Conservation (phyloP, 2,797 vertebrate genomes). For the Schizopygopsis pylzovi region DNA sequence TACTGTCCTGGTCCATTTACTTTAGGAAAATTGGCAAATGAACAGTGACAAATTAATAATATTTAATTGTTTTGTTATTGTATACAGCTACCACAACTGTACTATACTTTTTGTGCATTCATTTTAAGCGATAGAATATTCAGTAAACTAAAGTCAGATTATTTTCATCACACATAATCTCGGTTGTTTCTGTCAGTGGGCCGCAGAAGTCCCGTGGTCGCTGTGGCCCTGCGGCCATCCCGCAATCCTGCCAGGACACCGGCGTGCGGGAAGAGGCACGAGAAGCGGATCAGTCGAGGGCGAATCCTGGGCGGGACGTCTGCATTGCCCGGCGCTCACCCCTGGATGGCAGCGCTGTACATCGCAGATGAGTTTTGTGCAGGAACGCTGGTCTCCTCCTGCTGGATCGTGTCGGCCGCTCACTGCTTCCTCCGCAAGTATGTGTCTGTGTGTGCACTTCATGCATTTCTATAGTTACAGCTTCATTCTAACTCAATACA, state of each 20-base stretch:
- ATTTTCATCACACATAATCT: background rate
- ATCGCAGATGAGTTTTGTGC: slow-evolving; percentile 85
- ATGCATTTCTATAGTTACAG: background rate
- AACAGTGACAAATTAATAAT: background rate
- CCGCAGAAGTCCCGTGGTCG: background rate
- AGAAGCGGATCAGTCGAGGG: slow-evolving; percentile 81
- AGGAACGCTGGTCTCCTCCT: slow-evolving; percentile 88
- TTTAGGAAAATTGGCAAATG: background rate
- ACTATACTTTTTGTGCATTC: background rate
- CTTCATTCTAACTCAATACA: background rate
- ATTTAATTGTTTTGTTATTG: background rate
- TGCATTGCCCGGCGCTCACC: slow-evolving; percentile 87
- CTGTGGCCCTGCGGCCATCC: background rate
- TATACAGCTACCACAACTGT: background rate
- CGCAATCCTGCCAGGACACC: slow-evolving; percentile 30
- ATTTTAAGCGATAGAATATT: background rate
- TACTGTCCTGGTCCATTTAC: background rate
- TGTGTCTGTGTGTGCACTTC: slow-evolving; percentile 25
- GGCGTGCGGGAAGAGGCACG: slow-evolving; percentile 85
- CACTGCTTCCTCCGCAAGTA: slow-evolving; percentile 94
- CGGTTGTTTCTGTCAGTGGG: background rate
- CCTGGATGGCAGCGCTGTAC: slow-evolving; percentile 93
- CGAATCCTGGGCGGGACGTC: slow-evolving; percentile 86
- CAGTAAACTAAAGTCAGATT: background rate
- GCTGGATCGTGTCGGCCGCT: slow-evolving; percentile 92